Evolutionary conservation across 2,113 vertebrate genomes (phyloP).

Genomic region (Ameiurus melas): DNA sequence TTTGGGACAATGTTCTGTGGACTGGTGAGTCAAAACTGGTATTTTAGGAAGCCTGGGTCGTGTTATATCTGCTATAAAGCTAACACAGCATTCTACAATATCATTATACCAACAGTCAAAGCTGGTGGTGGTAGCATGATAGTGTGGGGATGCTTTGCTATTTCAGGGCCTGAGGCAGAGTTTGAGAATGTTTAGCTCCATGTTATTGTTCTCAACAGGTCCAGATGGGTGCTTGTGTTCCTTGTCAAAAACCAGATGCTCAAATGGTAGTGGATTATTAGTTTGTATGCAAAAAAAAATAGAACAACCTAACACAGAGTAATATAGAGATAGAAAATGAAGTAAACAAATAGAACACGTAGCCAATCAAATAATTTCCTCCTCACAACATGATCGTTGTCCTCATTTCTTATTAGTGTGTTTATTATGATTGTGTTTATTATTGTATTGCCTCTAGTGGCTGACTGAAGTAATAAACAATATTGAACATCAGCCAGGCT

Average conservation of each 20-base stretch:
- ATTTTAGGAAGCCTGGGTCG: neutral
- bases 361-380: neutral
- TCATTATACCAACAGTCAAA: neutral
- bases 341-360: neutral
- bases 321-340: neutral
- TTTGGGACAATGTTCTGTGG: neutral
- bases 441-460: conserved; percentile 31
- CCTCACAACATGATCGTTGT: neutral
- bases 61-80: neutral
- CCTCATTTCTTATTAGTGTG: neutral
- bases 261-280: neutral
- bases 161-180: neutral
- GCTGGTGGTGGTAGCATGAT: neutral
- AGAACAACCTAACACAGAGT: neutral
- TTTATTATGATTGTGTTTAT: neutral
- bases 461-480: neutral
- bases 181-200: neutral
- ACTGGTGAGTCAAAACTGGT: neutral
- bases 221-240: neutral
- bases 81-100: neutral
- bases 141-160: neutral
- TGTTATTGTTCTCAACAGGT: neutral
- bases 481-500: neutral
- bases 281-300: neutral
- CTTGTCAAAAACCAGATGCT: neutral